These are phyloP conservation scores for Chaetodon trifasciatus DNA, from an alignment of 2,797 vertebrate genomes.

Conservation along the genomic window DNA sequence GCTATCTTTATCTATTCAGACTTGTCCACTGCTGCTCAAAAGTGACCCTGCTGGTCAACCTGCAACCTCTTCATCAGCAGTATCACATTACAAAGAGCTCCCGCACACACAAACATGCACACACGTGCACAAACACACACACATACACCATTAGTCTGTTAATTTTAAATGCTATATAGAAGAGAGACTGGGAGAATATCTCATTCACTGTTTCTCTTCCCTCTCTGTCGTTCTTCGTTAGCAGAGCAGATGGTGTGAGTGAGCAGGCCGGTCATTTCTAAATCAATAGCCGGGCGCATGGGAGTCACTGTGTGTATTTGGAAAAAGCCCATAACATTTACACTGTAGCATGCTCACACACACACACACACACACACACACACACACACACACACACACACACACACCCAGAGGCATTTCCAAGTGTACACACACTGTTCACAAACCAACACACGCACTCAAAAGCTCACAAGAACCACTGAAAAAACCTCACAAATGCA, in stretches of 20 bases:
- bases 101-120: background rate
- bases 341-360: slow-evolving; percentile 32
- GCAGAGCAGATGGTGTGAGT: slow-evolving; percentile 93
- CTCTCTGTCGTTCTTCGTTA: slow-evolving; percentile 54
- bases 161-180: slow-evolving; percentile 7
- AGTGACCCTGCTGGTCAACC: slow-evolving; percentile 1
- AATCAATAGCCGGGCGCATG: slow-evolving; percentile 93
- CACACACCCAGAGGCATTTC: slow-evolving; percentile 9
- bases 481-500: background rate
- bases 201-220: slow-evolving; percentile 29
- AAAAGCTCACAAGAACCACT: slow-evolving; percentile 4
- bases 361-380: slow-evolving; percentile 1
- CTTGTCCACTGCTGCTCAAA: background rate
- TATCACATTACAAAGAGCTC: background rate
- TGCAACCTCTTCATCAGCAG: background rate
- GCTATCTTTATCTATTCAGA: background rate
- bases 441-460: background rate
- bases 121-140: background rate
- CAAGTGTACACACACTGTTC: slow-evolving; percentile 20
- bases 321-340: slow-evolving; percentile 76
- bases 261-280: slow-evolving; percentile 94
- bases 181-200: slow-evolving; percentile 14
- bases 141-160: background rate
- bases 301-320: slow-evolving; percentile 91
- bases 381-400: slow-evolving; percentile 11